Evolutionary conservation across 2,113 vertebrate genomes (phyloP).

Genomic region (Stegostoma tigrinum): DNA sequence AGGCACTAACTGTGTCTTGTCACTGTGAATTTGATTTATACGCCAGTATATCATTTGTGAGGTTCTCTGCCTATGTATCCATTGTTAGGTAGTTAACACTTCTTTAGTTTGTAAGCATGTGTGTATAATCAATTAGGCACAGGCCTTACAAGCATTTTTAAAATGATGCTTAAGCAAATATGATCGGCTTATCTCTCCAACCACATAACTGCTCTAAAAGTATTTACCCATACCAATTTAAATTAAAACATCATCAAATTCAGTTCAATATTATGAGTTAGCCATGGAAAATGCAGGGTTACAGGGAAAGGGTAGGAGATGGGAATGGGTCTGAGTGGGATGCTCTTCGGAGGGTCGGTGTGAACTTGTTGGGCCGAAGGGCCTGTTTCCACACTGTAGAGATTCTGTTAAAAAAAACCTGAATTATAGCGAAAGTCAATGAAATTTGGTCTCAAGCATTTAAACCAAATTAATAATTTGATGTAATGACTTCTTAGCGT

Average conservation of each 20-base stretch:
- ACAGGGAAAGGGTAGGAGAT: too few species aligned
- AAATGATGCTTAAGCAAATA: neutral
- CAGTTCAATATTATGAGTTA: too few species aligned
- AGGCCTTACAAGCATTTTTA: neutral
- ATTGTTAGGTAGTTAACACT: slow-evolving; percentile 42
- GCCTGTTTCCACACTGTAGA: too few species aligned
- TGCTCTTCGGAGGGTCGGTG: too few species aligned
- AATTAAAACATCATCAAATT: neutral
- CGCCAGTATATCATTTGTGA: slow-evolving; percentile 40
- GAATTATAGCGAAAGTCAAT: neutral
- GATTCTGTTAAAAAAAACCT: too few species aligned
- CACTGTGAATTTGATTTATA: slow-evolving; percentile 54
- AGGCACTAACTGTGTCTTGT: slow-evolving; percentile 46
- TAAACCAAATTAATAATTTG: neutral
- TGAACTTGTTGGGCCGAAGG: too few species aligned
- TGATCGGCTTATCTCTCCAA: neutral
- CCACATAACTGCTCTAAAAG: neutral
- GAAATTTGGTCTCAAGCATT: neutral
- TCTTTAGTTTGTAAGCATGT: neutral
- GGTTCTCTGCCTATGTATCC: slow-evolving; percentile 32
- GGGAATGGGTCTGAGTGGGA: too few species aligned
- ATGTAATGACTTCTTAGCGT: neutral
- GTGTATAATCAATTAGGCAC: neutral
- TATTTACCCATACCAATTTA: neutral
- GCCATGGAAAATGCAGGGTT: too few species aligned